Base-by-base conservation (phyloP, 2,113 vertebrate species). In the Neolamprologus sp. region DNA sequence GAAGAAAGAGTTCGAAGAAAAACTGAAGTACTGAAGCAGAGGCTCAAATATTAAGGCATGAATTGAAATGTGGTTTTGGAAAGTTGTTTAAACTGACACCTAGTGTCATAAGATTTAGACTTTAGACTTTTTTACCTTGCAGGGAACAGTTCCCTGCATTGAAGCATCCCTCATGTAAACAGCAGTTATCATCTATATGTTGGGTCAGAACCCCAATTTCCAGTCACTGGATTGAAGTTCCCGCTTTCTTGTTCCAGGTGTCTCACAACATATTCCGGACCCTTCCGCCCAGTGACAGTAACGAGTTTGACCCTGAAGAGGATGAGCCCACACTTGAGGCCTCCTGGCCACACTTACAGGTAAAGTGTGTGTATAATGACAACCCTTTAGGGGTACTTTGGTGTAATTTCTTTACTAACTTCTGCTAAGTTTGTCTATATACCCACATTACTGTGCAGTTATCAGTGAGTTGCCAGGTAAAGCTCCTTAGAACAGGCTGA, bases 241-340 rank as follows among this genome's bases (percentile, higher is more conserved):
- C 45, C 0, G 1, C 26, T 49, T 11, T 78, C 26, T 5, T 79
- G 26, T 71, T 65, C 8, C 91, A 98, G 98, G 98, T 99, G 94
- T 99, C 98, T 97, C 98, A 98, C 97, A 99, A 99, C 98, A 99
- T 99, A 96, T 99, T 99, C 97, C 97, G 99, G 96, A 99, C 99
- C 94, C 98, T 99, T 96, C 99, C 98, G 92, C 99, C 99, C 95
- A 99, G 98, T 84, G 99, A 99, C 96, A 99, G 98, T 96, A 99
- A 99, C 68, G 99, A 99, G 96, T 99, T 99, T 95, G 98, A 99
- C 96, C 99, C 99, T 53, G 99, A 99, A 95, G 99, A 99, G 95
- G 99, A 99, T 89, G 99, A 99, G 95, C 99, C 99, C 84, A 99
- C 98, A 71, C 97, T 99, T 84, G 99, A 99, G 95, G 99, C 98